Percentiles rank a stretch among this genome's conserved stretches.
Conservation (phyloP, 2,888 invertebrate species). For the Empis stercorea region DNA sequence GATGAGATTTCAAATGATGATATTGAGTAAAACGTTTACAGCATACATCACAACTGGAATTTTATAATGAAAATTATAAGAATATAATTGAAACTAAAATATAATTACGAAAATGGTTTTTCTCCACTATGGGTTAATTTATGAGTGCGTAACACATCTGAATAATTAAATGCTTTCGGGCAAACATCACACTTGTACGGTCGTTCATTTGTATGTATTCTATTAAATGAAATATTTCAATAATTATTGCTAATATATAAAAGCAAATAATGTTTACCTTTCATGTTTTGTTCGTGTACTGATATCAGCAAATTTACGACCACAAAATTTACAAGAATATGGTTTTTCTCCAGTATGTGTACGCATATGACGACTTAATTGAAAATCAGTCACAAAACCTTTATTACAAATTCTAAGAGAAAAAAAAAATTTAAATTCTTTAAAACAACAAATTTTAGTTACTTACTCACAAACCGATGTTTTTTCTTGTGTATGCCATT, state of each 20-base stretch:
- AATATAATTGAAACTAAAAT: neutral
- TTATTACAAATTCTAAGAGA: slow-evolving; percentile 28
- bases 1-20: slow-evolving; percentile 32
- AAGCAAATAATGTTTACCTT: no score
- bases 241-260: neutral
- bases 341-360: slow-evolving; percentile 32
- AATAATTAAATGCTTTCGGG: slow-evolving; percentile 32
- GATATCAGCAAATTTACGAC: slow-evolving; percentile 32
- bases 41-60: slow-evolving; percentile 28
- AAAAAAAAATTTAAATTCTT: neutral
- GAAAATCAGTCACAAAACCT: slow-evolving; percentile 32
- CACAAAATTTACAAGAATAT: slow-evolving; percentile 30
- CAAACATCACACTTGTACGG: slow-evolving; percentile 30
- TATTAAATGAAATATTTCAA: no score
- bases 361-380: slow-evolving; percentile 33
- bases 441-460: neutral
- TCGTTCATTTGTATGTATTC: slow-evolving; percentile 33
- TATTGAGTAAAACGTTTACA: slow-evolving; percentile 29
- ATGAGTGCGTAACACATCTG: slow-evolving; percentile 32
- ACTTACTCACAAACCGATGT: slow-evolving; percentile 33
- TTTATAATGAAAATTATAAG: neutral
- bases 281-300: slow-evolving; percentile 34
- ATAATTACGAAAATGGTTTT: slow-evolving; percentile 27
- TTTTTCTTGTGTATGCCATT: slow-evolving; percentile 32
- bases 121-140: slow-evolving; percentile 33